Base-by-base conservation (phyloP, 2,113 vertebrate species). In the Thalassoma bifasciatum region DNA sequence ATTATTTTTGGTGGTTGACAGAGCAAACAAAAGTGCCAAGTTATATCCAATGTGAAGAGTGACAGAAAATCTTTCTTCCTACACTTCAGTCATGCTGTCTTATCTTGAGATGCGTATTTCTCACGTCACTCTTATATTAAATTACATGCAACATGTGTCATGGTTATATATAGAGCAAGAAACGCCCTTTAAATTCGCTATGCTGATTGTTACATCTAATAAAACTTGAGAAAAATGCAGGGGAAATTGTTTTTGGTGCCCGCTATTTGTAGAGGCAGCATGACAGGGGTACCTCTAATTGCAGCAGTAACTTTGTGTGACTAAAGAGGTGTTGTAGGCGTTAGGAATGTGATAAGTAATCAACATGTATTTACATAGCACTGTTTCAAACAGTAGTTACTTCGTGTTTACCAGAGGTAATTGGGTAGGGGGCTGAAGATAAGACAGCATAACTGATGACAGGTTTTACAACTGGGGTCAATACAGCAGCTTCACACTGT, bases 351-450 rank as follows among this genome's bases (percentile, higher is more conserved):
- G 40, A 42, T 36, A 16, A 51, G 23, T 34, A 59, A 50, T 17
- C 53, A 26, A 49, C 64, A 23, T 19, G 4, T 65, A 49, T 79
- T 60, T 53, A 66, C 62, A 30, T 5, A 61, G 56, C 17, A 22
- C 30, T 26, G 5, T 46, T 13, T 10, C 24, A 37, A 49, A 67
- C 13, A 61, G 21, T 34, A 59, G 49, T 16, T 42, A 42, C 40
- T 13, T 13, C 12, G 40, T 42, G 9, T 42, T 42, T 42, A 5
- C 12, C 40, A 42, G 40, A 14, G 40, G 12, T 16, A 42, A 42
- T 3, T 4, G 19, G 8, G 17, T 12, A 40, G 38, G 8, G 17
- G 22, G 2, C 8, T 8, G 59, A 5, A 46, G 24, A 51, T 38
- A 8, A 40, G 30, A 66, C 36, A 42, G 42, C 22, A n/a, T 12